Percentiles rank a stretch among this genome's conserved stretches.
phyloP scores from a whole-genome alignment of 2,797 vertebrate genomes.

The Enteromius unitaeniatus region DNA sequence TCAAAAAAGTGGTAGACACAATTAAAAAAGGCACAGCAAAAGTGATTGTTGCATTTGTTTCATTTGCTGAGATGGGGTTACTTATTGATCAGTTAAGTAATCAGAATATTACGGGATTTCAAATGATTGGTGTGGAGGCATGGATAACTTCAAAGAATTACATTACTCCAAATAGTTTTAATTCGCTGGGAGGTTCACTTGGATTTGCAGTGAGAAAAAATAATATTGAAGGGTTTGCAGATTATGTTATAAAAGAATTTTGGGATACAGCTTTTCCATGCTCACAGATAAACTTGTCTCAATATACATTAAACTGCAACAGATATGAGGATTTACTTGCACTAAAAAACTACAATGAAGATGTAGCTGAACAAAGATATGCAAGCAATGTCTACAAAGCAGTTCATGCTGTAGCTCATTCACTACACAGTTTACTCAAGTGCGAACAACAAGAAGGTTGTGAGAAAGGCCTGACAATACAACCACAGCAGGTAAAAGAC shows the following conservation, averaged over 20 bases:
- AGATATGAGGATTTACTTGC: conserved; percentile 64
- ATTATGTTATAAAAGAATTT: conserved; percentile 71
- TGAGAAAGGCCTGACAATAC: conserved; percentile 50
- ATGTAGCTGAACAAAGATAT: conserved; percentile 74
- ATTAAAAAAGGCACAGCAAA: neutral
- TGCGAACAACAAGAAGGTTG: conserved; percentile 65
- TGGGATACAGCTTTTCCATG: conserved; percentile 73
- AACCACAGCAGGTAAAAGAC: conserved; percentile 70
- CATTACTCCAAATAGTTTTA: no score
- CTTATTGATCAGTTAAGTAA: neutral
- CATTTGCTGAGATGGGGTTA: neutral
- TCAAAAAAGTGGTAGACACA: neutral
- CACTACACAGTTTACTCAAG: conserved; percentile 70
- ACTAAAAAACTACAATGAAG: conserved; percentile 66
- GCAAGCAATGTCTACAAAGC: conserved; percentile 77
- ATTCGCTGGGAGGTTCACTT: neutral
- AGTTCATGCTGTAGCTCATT: conserved; percentile 74
- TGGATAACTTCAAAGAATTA: neutral
- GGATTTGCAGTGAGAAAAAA: neutral
- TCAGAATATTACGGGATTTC: neutral
- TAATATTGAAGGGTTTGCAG: conserved; percentile 59
- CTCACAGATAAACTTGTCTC: neutral
- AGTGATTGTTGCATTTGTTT: neutral
- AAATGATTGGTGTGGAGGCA: neutral
- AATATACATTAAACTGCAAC: conserved; percentile 55